Percentiles rank a stretch among this genome's conserved stretches.
These are phyloP conservation scores for Cettia cetti DNA, from an alignment of 2,113 vertebrate genomes.

Conservation along the genomic window DNA sequence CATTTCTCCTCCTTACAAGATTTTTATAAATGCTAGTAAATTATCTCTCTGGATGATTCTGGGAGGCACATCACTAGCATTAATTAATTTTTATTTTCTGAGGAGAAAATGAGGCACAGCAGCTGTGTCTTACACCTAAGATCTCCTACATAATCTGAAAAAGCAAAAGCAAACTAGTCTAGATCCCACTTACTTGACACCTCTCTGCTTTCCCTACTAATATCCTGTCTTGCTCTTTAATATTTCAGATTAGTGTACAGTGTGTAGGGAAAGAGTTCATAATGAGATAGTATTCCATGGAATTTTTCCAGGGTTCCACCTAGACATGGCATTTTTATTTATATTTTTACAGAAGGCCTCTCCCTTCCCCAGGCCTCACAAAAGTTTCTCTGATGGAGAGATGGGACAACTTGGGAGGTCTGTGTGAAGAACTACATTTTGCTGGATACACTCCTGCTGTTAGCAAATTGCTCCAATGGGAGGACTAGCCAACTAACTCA, in stretches of 20 bases:
- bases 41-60: background rate
- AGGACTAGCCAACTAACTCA: slow-evolving; percentile 44
- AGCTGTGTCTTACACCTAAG: background rate
- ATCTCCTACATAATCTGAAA: background rate
- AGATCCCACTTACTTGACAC: background rate
- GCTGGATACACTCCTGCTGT: slow-evolving; percentile 61
- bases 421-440: slow-evolving; percentile 44
- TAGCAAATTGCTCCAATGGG: slow-evolving; percentile 61
- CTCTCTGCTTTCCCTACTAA: background rate
- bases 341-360: slow-evolving; percentile 51
- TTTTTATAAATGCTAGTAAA: background rate
- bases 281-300: slow-evolving; percentile 38
- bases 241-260: background rate
- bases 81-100: background rate
- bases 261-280: background rate
- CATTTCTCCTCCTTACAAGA: background rate
- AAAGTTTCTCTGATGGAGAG: slow-evolving; percentile 51
- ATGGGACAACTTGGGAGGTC: slow-evolving; percentile 68
- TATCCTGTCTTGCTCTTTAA: background rate
- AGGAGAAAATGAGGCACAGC: background rate
- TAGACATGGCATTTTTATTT: slow-evolving; percentile 55
- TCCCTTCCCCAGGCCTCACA: slow-evolving; percentile 51
- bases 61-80: background rate
- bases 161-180: background rate
- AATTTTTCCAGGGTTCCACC: slow-evolving; percentile 62